A percentile compares a stretch with the other conserved stretches of the same genome.
phyloP scores from a whole-genome alignment of 2,113 vertebrate species.

The Bos indicus region DNA sequence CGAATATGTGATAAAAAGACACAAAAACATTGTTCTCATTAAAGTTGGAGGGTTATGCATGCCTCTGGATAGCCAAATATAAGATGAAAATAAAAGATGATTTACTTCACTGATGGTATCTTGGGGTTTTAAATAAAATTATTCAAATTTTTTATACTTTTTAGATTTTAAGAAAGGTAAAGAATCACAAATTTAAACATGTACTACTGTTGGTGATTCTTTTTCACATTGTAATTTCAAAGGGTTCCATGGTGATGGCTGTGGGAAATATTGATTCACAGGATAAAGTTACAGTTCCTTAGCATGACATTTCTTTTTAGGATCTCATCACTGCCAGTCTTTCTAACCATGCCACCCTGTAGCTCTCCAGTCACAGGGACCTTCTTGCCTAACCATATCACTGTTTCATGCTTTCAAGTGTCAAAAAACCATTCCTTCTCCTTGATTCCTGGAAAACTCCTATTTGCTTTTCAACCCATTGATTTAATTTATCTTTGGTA shows the following conservation, averaged over 20 bases:
- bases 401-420: neutral
- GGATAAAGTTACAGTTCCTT: neutral
- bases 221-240: slow-evolving; percentile 35
- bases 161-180: slow-evolving; percentile 27
- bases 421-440: neutral
- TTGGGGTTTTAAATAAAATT: slow-evolving; percentile 44
- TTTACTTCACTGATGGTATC: slow-evolving; percentile 46
- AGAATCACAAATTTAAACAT: neutral
- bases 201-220: slow-evolving; percentile 18
- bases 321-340: neutral
- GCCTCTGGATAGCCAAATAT: slow-evolving; percentile 59
- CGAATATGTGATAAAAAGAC: slow-evolving; percentile 69
- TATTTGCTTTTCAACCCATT: slow-evolving; percentile 14
- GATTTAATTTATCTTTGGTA: neutral
- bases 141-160: slow-evolving; percentile 1
- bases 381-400: neutral
- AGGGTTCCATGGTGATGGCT: neutral
- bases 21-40: slow-evolving; percentile 72
- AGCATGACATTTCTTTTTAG: neutral
- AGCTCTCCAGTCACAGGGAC: neutral
- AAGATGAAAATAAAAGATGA: slow-evolving; percentile 62
- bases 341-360: neutral
- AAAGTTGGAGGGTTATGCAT: slow-evolving; percentile 54
- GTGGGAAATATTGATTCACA: neutral
- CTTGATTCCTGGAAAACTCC: neutral